Evolutionary conservation across 2,888 invertebrate species (phyloP), one percentile per base, ranked within the genome.

Genomic region (Dusona sp.): DNA sequence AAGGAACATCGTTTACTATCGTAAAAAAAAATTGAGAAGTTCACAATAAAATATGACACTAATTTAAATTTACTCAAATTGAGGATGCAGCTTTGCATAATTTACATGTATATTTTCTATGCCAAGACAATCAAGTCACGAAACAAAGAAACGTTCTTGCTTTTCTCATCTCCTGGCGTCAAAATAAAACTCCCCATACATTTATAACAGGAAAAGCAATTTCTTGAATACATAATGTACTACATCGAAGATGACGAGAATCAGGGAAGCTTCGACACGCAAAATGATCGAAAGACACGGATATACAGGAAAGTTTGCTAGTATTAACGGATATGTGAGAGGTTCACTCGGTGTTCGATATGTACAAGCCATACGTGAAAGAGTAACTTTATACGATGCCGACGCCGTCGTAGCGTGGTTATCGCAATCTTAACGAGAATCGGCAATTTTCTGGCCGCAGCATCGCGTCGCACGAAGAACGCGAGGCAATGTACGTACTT

Each of bases 401-500:
- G 81, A 82, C 81, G 87, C 85, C 29, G 79, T 84, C 90, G 81
- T 86, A 88, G 79, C 88, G 88, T 87, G 88, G 89, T 90, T 90
- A 90, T 91, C 89, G 90, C 88, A 91, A 92, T 92, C 92, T 92
- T 91, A 91, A 92, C 91, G 91, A 92, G 91, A 91, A 92, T 92
- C 92, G 90, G 89, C 91, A 89, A 92, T 92, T 92, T 92, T 92
- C 91, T 87, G 85, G 86, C 86, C 86, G 73, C 64, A 79, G 83
- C 77, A 83, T 64, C 51, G 19, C 68, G 87, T 85, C 88, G 85
- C 83, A 86, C 88, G 86, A 86, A 85, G 83, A 83, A 61, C 82
- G 67, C 54, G 61, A 79, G 80, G 70, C 54, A 61, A 25, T 73
- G 48, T 64, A 77, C 13, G 54, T 72, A 75, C 61, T 72, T 65